Evolutionary conservation across 2,113 vertebrate species (phyloP), one percentile per base, ranked within the genome.

Genomic region (Scytalopus superciliaris): DNA sequence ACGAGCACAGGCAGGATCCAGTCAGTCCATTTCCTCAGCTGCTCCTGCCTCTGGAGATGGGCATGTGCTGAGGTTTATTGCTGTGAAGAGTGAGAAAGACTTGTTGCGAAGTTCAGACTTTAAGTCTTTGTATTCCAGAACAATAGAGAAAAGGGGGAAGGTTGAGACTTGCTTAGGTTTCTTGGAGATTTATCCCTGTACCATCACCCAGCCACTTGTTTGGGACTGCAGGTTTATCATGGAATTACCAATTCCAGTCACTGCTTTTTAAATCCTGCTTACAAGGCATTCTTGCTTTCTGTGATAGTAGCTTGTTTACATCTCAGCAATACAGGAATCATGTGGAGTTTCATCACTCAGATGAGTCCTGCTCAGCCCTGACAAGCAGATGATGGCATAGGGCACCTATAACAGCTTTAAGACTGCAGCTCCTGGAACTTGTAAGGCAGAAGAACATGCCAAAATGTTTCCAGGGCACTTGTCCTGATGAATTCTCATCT

Each of bases 1-100:
- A 27, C 0, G 2, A 50, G 60, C 12, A 1, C 1, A 1, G 24
- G 53, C 3, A 0, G 21, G 23, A 3, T 7, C 50, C 60, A 17
- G 10, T 19, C 59, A 3, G 7, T 7, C 10, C n/a, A 1, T 18
- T 11, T 49, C 69, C 53, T 33, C 86, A 3, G 4, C 67, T 53
- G 75, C 88, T 86, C 23, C 44, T 10, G 56, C 21, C 59, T 80
- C 42, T 70, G 42, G 47, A 37, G 56, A 14, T 47, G n/a, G 28
- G 31, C 28, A 74, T 5, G 35, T 74, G 72, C 76, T 45, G 12
- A 2, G 12, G 45, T 42, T 78, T 25, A 21, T 27, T 31, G 47
- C 60, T 47, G 78, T 10, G 27, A 67, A 12, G 0, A 40, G 49
- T 0, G 1, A n/a, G 30, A 53, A 69, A 49, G 14, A 7, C 24